Conservation (phyloP, 1,140 invertebrate genomes). For the Eulimnadia texana region DNA sequence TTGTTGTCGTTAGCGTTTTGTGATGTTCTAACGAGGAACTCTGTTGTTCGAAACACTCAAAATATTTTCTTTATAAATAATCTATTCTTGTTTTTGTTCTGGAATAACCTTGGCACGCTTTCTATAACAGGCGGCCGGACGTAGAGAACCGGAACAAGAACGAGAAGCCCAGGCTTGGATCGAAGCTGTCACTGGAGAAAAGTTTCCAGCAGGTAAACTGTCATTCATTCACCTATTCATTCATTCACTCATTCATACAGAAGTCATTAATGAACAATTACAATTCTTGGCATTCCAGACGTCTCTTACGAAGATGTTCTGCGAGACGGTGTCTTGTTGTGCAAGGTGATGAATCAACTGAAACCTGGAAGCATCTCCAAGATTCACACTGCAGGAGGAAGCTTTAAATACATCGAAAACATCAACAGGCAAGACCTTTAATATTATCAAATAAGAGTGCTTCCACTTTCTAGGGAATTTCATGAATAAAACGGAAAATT, state of each 20-base stretch:
- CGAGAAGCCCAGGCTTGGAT: constrained; percentile 83
- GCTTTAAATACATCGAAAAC: constrained; percentile 94
- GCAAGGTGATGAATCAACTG: constrained; percentile 80
- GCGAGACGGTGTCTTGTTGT: constrained; percentile 72
- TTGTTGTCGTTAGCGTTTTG: not conserved
- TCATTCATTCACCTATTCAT: not conserved
- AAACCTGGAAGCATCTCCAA: constrained; percentile 63
- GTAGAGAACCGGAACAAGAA: constrained; percentile 75
- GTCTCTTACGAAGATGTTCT: constrained; percentile 59
- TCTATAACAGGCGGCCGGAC: constrained; percentile 58
- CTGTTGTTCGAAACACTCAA: too few relatives aligned
- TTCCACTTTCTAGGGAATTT: too few relatives aligned
- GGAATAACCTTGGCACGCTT: not conserved
- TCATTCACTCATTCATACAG: not conserved
- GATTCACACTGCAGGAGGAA: constrained; percentile 73
- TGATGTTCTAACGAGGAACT: too few relatives aligned
- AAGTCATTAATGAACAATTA: too few relatives aligned
- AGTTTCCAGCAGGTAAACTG: constrained; percentile 48
- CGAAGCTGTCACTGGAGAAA: constrained; percentile 66
- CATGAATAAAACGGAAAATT: constrained; percentile 1
- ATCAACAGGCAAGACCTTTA: constrained; percentile 54
- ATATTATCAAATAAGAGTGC: not conserved
- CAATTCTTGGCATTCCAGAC: too few relatives aligned
- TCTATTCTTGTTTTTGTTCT: not conserved
- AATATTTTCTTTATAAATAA: not conserved